Base-by-base conservation (phyloP, 2,888 invertebrate species). In the Entomobrya proxima region DNA sequence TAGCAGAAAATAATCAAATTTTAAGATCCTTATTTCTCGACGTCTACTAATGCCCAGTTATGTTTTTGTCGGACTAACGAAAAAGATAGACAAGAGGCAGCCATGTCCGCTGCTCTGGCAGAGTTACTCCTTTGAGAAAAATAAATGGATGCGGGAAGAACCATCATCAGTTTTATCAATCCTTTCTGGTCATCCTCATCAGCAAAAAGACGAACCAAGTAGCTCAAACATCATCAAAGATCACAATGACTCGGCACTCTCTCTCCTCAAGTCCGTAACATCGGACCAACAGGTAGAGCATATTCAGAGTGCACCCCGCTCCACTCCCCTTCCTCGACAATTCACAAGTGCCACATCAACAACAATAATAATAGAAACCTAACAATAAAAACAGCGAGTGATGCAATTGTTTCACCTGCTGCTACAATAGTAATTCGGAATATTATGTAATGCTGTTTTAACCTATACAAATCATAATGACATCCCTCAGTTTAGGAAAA, bases 111-210 rank as follows among this genome's bases (percentile, higher is more conserved):
- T 50, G 50, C 7, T 50, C 6, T 5, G 44, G 44, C 9, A n/a
- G n/a, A n/a, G 15, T 5, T 2, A n/a, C 44, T 5, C 13, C 44
- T 2, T 44, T 15, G n/a, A 44, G 44, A 44, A 44, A 15, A 7
- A 44, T 5, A 44, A 44, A 44, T 44, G 11, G 15, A 44, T 9
- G 44, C 44, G n/a, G 15, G 15, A 3, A n/a, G 44, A 44, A 15
- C 13, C 44, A 44, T 15, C n/a, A n/a, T n/a, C 44, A 44, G 5
- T 44, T 44, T 64, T 61, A 44, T 64, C 52, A 75, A 27, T 58
- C 44, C 69, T 47, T 83, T 76, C 76, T 83, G 83, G 83, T 83
- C 83, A 83, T 83, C 76, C 18, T 75, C 82, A n/a, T 82, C 82
- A 82, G 55, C 18, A 13, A 44, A n/a, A 13, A 44, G 44, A 44